Base-by-base conservation (phyloP, 2,888 invertebrate genomes). In the Acrobasis consociella region DNA sequence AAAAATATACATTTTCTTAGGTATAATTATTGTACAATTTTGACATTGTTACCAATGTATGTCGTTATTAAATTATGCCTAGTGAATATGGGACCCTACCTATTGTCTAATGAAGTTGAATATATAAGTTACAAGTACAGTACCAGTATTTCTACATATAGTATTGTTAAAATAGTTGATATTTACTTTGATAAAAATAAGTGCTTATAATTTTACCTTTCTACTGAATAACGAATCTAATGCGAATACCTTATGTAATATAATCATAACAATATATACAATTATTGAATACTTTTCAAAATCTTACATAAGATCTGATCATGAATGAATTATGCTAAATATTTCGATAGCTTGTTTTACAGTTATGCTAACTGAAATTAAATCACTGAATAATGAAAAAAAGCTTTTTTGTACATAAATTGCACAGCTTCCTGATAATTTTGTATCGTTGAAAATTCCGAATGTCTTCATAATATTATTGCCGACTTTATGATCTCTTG, bases 401-500 rank as follows among this genome's bases (percentile, higher is more conserved):
- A 42, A 42, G 56, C 56, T 56, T 42, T 22, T 55, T 62, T 62
- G 55, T 62, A 61, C n/a, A 55, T 62, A 62, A 55, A 56, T 11
- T 22, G 60, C 50, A 60, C 38, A 60, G 50, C 38, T 51, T 51
- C 51, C 51, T 42, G 17, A 42, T 38, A 49, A 37, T 49, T 52
- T 55, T 37, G 49, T 37, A 7, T 16, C 11, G 39, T 17, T 61
- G 42, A 22, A 52, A 61, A 46, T n/a, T 37, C 56, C 53, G 51
- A 17, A 51, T 51, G 50, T 39, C 0, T 37, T 50, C 46, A 15
- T 49, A 37, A 59, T 50, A 42, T 39, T 10, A 60, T 49, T 53
- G 22, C 52, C 49, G 49, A 49, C 55, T 49, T 15, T 56, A 55
- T 86, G 90, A 90, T 90, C 90, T 90, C 90, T 79, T 74, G 69